Evolutionary conservation across 2,113 vertebrate species (phyloP), one percentile per base, ranked within the genome.

Genomic region (Brachypteracias leptosomus): DNA sequence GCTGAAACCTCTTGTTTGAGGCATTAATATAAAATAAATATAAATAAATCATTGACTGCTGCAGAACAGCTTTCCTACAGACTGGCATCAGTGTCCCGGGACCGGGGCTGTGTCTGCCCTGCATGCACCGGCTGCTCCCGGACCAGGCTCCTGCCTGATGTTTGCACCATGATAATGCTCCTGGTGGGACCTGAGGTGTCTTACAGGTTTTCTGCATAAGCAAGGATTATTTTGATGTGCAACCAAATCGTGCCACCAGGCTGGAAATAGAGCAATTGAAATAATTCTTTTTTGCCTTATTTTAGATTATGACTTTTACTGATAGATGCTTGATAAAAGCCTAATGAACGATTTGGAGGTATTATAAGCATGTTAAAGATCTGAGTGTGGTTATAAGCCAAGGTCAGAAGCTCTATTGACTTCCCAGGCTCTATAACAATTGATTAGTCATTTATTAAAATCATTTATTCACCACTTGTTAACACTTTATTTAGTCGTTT

Each of bases 391-490:
- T 83, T 77, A 77, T 35, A 90, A 87, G 67, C 88, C 86, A 92
- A 95, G 83, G 93, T 78, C 86, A 58, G 58, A 81, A 70, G 62
- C 68, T 84, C 76, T 89, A 87, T 36, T 81, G 95, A 95, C 85
- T 93, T 87, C 47, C 40, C 22, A 63, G 65, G 76, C 76, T 92
- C 80, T 87, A 14, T 24, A 78, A 75, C 52, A 93, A 96, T 89
- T 93, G 83, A 96, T 95, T 90, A 78, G 49, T 44, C 58, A 87
- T 87, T 90, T 94, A 92, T 89, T 90, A 89, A 96, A 93, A 95
- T 71, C 4, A 80, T 71, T 88, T 57, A 66, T 74, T 85, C 62
- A 90, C 6, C 40, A 81, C 65, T 72, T 94, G 33, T 62, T 86
- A 96, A 47, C 47, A 49, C 16, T 85, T 92, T 54, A 75, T 82